Percentiles rank a stretch among this genome's conserved stretches.
Conservation (phyloP, 2,113 vertebrate genomes). For the Ceyx cyanopectus region DNA sequence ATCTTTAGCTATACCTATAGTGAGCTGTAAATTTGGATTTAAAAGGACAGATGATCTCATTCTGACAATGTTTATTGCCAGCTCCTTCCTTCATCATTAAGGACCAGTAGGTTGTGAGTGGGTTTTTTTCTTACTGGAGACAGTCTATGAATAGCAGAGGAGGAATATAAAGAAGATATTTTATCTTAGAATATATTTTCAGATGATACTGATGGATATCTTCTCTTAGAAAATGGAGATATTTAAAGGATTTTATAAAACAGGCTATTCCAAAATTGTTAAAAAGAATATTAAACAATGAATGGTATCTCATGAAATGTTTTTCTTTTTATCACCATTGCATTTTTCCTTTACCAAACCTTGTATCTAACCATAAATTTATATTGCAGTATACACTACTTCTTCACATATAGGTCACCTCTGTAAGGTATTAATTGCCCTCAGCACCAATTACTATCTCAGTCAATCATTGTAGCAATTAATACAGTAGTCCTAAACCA, state of each 20-base stretch:
- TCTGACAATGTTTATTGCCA: background rate
- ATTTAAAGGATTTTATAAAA: background rate
- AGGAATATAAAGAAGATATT: background rate
- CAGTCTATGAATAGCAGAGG: background rate
- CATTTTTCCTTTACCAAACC: background rate
- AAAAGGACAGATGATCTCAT: background rate
- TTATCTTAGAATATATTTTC: background rate
- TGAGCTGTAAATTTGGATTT: background rate
- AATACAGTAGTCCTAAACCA: background rate
- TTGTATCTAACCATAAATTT: background rate
- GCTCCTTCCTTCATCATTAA: background rate
- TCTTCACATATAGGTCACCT: background rate
- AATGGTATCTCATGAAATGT: background rate
- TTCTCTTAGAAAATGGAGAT: background rate
- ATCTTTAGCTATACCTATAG: background rate
- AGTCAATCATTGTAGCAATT: background rate
- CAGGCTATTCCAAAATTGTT: background rate
- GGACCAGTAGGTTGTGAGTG: background rate
- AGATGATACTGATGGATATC: background rate
- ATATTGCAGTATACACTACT: background rate
- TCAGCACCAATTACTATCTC: background rate
- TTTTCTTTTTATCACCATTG: background rate
- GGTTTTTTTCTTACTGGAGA: background rate
- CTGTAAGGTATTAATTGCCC: background rate
- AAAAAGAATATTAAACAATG: background rate